phyloP scores from a whole-genome alignment of 2,888 invertebrate genomes.

The Ceramica pisi region DNA sequence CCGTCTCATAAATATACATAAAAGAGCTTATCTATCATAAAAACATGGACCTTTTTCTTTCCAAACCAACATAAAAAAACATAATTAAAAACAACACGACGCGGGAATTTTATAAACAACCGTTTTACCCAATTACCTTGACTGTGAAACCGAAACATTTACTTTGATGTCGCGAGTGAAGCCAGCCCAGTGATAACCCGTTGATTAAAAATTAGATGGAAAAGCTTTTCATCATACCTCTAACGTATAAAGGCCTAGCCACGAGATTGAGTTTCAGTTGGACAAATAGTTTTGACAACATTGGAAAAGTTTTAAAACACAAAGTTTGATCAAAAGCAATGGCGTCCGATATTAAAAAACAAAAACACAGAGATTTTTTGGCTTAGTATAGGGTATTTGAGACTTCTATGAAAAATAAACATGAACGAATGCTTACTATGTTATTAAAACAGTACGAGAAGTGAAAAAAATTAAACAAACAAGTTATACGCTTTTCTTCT shows the following conservation, averaged over 20 bases:
- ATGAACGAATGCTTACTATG: no score
- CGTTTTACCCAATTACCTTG: conserved; percentile 49
- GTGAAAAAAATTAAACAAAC: no score
- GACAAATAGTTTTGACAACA: conserved; percentile 26
- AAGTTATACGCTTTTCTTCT: no score
- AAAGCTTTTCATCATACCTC: conserved; percentile 38
- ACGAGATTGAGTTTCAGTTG: conserved; percentile 32
- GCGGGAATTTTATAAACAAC: conserved; percentile 52
- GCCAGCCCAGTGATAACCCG: conserved; percentile 48
- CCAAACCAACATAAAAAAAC: conserved; percentile 46
- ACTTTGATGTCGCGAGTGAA: conserved; percentile 63
- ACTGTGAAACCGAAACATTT: conserved; percentile 59
- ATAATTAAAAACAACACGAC: conserved; percentile 58
- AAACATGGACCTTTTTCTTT: conserved; percentile 21
- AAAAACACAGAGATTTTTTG: neutral
- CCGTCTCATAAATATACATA: conserved; percentile 47
- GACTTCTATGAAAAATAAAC: no score
- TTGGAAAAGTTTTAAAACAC: conserved; percentile 11
- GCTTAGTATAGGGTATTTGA: no score
- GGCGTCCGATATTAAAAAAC: neutral
- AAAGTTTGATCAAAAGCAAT: conserved; percentile 26
- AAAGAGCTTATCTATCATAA: conserved; percentile 49
- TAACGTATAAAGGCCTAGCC: conserved; percentile 36
- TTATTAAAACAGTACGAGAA: no score
- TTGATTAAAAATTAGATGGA: conserved; percentile 59